Percentiles rank a stretch among this genome's conserved stretches.
These are phyloP conservation scores for Ridgeia piscesae DNA, from an alignment of 1,140 invertebrate genomes.

Conservation along the genomic window DNA sequence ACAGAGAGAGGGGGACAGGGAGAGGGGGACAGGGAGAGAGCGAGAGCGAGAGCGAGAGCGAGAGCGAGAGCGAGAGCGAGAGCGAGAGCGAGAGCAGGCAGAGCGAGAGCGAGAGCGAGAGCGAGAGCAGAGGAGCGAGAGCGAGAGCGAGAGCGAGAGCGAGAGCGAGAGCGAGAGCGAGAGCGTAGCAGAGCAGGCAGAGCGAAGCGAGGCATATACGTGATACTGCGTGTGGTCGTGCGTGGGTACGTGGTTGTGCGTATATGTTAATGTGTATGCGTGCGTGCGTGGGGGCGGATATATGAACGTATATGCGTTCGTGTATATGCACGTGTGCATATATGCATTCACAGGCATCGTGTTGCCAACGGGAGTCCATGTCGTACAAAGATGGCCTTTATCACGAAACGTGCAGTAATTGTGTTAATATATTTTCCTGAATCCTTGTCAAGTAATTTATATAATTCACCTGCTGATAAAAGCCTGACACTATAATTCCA, in stretches of 20 bases:
- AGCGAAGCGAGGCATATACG: too few species aligned
- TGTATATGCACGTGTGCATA: neutral
- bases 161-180: too few species aligned
- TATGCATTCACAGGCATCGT: neutral
- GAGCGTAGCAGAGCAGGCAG: too few species aligned
- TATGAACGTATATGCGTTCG: neutral
- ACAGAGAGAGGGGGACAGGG: too few species aligned
- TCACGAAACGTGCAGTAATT: neutral
- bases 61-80: too few species aligned
- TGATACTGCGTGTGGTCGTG: neutral
- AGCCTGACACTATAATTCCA: neutral
- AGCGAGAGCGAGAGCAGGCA: too few species aligned
- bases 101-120: too few species aligned
- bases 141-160: too few species aligned
- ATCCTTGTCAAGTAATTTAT: neutral
- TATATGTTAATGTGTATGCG: neutral
- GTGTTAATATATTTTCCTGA: neutral
- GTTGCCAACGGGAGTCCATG: neutral
- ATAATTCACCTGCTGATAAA: neutral
- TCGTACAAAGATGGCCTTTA: neutral
- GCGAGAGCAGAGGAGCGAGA: too few species aligned
- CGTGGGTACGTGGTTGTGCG: neutral
- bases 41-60: too few species aligned
- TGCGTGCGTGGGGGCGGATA: neutral
- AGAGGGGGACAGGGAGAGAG: too few species aligned